Evolutionary conservation across 2,888 invertebrate species (phyloP).

Genomic region (Hydropsyche betteni): DNA sequence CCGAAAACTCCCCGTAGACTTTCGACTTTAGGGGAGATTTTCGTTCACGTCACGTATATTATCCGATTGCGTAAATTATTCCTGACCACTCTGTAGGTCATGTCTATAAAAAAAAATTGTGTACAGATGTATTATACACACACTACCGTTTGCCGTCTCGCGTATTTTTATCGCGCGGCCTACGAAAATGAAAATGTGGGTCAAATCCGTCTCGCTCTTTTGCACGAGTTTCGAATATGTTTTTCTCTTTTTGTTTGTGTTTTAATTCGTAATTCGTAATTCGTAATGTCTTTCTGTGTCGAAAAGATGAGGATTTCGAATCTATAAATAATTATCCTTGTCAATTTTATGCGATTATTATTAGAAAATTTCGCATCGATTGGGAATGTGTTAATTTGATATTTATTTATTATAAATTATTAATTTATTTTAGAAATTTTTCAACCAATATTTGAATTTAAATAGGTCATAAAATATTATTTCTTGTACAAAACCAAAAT

Average conservation of each 20-base stretch:
- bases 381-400: too few species aligned
- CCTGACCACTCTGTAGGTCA: slow-evolving; percentile 37
- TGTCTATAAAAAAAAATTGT: slow-evolving; percentile 33
- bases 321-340: too few species aligned
- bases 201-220: slow-evolving; percentile 36
- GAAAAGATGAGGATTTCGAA: too few species aligned
- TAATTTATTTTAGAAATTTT: too few species aligned
- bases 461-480: too few species aligned
- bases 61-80: slow-evolving; percentile 34
- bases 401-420: too few species aligned
- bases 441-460: too few species aligned
- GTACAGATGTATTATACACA: background rate
- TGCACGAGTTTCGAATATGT: background rate
- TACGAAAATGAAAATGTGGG: slow-evolving; percentile 47
- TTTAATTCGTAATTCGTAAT: background rate
- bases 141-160: slow-evolving; percentile 24
- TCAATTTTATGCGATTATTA: too few species aligned
- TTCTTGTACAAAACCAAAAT: too few species aligned
- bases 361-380: too few species aligned
- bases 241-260: background rate
- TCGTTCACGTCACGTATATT: background rate
- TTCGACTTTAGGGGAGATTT: too few species aligned
- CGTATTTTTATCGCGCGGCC: slow-evolving; percentile 44
- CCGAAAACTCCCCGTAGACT: too few species aligned
- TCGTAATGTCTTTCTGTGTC: slow-evolving; percentile 22